Evolutionary conservation across 2,888 invertebrate genomes (phyloP).

Genomic region (Drosophila falleni): DNA sequence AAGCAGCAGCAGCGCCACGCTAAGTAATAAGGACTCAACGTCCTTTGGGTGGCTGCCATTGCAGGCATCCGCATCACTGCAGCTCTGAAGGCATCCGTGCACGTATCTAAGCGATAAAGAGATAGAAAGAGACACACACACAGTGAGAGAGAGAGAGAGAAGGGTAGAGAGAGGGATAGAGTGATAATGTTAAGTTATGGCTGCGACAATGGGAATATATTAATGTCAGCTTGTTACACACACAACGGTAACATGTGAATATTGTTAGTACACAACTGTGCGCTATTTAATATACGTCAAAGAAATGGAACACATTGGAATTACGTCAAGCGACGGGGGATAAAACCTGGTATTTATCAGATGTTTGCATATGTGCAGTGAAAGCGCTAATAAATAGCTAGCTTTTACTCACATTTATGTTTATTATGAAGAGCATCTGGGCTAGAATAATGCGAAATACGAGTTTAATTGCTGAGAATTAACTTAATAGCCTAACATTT

Average conservation of each 20-base stretch:
- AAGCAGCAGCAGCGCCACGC: constrained; percentile 46
- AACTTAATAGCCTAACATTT: neutral
- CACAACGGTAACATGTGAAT: constrained; percentile 44
- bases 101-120: constrained; percentile 89
- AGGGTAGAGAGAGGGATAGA: neutral
- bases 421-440: constrained; percentile 6
- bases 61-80: constrained; percentile 96
- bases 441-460: neutral
- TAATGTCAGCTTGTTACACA: constrained; percentile 38
- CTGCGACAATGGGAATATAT: constrained; percentile 45
- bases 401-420: constrained; percentile 16
- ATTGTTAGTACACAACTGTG: constrained; percentile 30
- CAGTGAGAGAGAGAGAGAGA: neutral
- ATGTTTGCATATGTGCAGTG: neutral
- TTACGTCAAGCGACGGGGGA: neutral
- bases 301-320: neutral
- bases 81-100: constrained; percentile 97
- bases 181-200: constrained; percentile 59
- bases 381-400: constrained; percentile 13
- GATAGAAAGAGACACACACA: neutral
- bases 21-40: constrained; percentile 53
- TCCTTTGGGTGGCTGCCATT: constrained; percentile 86
- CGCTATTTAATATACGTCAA: constrained; percentile 21
- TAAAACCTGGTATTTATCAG: constrained; percentile 17
- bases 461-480: neutral